Conservation (phyloP, 2,888 invertebrate genomes). For the Palloptera scutellata region DNA sequence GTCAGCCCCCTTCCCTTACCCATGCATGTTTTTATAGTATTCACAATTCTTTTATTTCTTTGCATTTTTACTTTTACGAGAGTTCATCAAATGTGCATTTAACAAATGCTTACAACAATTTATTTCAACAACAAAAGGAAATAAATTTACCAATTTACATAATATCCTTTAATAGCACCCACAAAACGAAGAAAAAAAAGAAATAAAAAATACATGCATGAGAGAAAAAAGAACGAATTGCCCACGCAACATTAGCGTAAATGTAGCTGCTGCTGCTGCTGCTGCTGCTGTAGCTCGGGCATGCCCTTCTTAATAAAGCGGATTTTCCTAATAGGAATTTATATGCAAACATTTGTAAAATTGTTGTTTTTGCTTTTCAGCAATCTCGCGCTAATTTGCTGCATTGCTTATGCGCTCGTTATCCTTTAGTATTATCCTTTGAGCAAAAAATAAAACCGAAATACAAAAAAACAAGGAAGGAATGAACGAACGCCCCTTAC, state of each 20-base stretch:
- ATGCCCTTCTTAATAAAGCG: too few species aligned
- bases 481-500: too few species aligned
- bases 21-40: too few species aligned
- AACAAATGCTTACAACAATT: constrained; percentile 7
- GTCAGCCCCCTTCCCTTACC: too few species aligned
- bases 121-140: constrained; percentile 14
- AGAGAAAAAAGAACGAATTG: not conserved
- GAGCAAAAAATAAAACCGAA: too few species aligned
- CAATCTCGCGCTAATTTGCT: constrained; percentile 40
- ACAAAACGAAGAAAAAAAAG: not conserved
- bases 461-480: too few species aligned
- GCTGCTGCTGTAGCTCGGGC: not conserved
- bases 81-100: not conserved
- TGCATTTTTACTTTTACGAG: not conserved
- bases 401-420: constrained; percentile 45
- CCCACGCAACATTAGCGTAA: constrained; percentile 18
- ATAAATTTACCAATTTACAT: constrained; percentile 35
- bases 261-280: not conserved
- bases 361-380: constrained; percentile 16
- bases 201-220: too few species aligned
- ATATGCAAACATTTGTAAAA: constrained; percentile 13
- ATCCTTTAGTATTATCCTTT: constrained; percentile 29
- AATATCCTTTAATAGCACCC: constrained; percentile 31
- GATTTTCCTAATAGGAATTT: constrained; percentile 18
- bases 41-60: too few species aligned